These are phyloP conservation scores for Pogonus chalceus DNA, from an alignment of 1,140 invertebrate genomes.

Conservation along the genomic window DNA sequence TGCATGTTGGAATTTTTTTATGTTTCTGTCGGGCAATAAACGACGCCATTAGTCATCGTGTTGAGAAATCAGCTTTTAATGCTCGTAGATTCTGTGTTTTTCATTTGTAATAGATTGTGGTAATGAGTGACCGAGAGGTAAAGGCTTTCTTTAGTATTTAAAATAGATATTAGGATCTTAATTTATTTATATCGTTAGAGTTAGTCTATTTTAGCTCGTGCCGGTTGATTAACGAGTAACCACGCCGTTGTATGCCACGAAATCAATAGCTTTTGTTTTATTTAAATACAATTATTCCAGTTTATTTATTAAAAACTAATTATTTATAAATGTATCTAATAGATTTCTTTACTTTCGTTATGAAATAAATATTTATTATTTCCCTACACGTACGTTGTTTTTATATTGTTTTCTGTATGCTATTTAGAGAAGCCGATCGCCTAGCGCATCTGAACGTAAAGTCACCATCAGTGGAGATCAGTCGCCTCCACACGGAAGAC, in stretches of 20 bases:
- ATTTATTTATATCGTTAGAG: background rate
- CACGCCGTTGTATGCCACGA: constrained; percentile 4
- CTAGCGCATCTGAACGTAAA: constrained; percentile 16
- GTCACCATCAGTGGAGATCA: constrained; percentile 18
- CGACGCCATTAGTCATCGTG: background rate
- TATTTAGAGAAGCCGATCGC: constrained; percentile 23
- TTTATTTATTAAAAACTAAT: constrained; percentile 1
- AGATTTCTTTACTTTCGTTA: no score
- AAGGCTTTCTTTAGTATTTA: constrained; percentile 12
- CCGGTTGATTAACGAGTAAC: constrained; percentile 5
- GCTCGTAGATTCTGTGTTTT: background rate
- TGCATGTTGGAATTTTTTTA: background rate
- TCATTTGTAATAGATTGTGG: constrained; percentile 3
- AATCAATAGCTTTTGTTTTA: constrained; percentile 6
- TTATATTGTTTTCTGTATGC: constrained; percentile 9
- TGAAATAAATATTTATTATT: constrained; percentile 10
- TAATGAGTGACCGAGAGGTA: constrained; percentile 25
- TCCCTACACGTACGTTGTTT: constrained; percentile 1
- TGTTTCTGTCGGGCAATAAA: background rate
- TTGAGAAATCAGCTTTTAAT: background rate
- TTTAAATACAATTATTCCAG: background rate
- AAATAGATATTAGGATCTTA: background rate
- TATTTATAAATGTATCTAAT: constrained; percentile 4
- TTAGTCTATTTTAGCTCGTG: constrained; percentile 9
- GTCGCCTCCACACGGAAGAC: constrained; percentile 26